Base-by-base conservation (phyloP, 2,113 vertebrate species). In the Centropristis striata region DNA sequence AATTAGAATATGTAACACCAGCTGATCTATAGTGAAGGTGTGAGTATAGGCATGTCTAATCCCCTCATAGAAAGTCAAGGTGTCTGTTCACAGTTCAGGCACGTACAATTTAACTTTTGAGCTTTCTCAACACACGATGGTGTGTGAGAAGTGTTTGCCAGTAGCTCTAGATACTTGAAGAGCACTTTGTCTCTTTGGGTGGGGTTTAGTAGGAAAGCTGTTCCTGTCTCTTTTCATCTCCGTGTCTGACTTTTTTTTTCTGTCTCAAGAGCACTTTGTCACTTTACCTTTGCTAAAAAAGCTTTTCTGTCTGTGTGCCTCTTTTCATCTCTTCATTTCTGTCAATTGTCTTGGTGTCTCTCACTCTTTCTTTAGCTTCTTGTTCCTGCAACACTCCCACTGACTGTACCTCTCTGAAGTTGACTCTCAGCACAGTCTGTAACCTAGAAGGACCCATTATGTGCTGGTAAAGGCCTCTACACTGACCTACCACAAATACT, bases 241-340 rank as follows among this genome's bases (percentile, higher is more conserved):
- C 41, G 50, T 36, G n/a, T 37, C 58, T n/a, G 27, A 81, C 65
- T 47, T 20, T 73, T 75, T 70, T 75, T 66, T 14, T 51, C 20
- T 42, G n/a, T 74, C 71, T 76, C 49, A 66, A 61, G 21, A 68
- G 20, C 63, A 67, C 73, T 63, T 80, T 73, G 59, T 74, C 74
- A 80, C 61, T 74, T 78, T 58, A 81, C 47, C 44, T 76, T 55
- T 57, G 41, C 12, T 63, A 70, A 67, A 74, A 85, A 85, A 83
- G 77, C 71, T n/a, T 60, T 81, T 78, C 39, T 71, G 32, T 66
- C 27, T 37, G 25, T 61, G 16, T 65, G 60, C 51, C 61, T 25
- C 55, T 47, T 68, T 75, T 87, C 41, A 75, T 73, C 75, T 85
- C 23, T 75, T 72, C 50, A 80, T 74, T 71, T 58, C 60, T 65